Evolutionary conservation across 1,140 invertebrate genomes (phyloP), one percentile per base, ranked within the genome.

Genomic region (Drosophila busckii): DNA sequence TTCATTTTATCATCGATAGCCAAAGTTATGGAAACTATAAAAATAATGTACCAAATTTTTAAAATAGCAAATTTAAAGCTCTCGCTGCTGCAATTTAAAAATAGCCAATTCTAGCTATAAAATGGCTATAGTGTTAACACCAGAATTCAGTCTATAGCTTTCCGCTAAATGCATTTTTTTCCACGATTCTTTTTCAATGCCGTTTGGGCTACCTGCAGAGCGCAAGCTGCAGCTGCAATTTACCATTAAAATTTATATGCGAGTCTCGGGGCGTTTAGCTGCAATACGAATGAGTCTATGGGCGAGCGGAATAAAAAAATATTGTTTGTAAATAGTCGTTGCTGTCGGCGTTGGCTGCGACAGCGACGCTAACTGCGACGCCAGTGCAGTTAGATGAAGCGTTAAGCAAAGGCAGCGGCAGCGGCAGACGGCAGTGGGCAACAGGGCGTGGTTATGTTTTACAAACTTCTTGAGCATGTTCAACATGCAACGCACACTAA

Each of bases 391-490:
- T 34, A 69, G 68, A 80, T 80, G 73, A 69, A 73, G 73, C 73
- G 50, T 56, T 41, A 40, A 49, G 52, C n/a, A n/a, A n/a, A n/a
- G n/a, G n/a, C n/a, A n/a, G n/a, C n/a, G n/a, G n/a, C n/a, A n/a
- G n/a, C n/a, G n/a, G n/a, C n/a, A n/a, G n/a, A n/a, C 29, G 53
- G 42, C 42, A 41, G 55, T 61, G 58, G 58, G 28, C 62, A 65
- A 65, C 42, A 25, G 66, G 73, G 73, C 73, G 75, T 82, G 73
- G 75, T 58, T 41, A 48, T 80, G 73, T 82, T 80, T 71, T 80
- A 80, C 73, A 80, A 80, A 80, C 73, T 80, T 80, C 75, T 80
- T 73, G 59, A 82, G 68, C 75, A 73, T 80, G 68, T 80, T 80
- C 48, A 80, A 80, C 73, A 80, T 68, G 68, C 73, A 50, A 22